Evolutionary conservation across 2,888 invertebrate species (phyloP), one percentile per base, ranked within the genome.

Genomic region (Sarcophaga subvicina): DNA sequence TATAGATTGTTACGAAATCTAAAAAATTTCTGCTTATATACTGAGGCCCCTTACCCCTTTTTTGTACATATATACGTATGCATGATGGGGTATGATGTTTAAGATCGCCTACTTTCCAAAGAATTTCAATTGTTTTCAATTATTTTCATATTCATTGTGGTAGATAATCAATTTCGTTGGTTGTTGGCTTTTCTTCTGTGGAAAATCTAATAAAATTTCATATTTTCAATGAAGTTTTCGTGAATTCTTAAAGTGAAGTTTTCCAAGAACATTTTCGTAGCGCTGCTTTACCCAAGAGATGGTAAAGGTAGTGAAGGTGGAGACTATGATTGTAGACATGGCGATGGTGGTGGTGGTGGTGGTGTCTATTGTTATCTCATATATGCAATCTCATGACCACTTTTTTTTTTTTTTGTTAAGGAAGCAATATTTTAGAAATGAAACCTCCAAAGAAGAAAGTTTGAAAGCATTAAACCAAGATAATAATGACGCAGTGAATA

Each of bases 161-260:
- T 27, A 70, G 45, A 75, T 75, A 80, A 76, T 84, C 80, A 75
- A 75, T 80, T 80, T 37, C 37, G 37, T 37, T 37, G 10, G 20
- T 69, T 47, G 27, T 17, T 17, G 37, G 5, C 22, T 73, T 80
- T 75, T 76, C 59, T 60, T 75, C 54, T 54, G 2, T 22, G 12
- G 73, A 80, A 84, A 75, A 12, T 60, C 10, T 27, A 75, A 70
- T 69, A 67, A 80, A 70, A 76, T 71, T 84, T 80, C 64, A 84
- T 76, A 84, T 84, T 80, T 84, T 66, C 70, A 73, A 20, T 63
- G 76, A 82, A 64, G 64, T 70, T 77, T 77, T 47, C 49, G 12
- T 82, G 22, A 64, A 45, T n/a, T 49, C 2, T 70, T 20, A 25
- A 37, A 60, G 49, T 14, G 54, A 54, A 54, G 76, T 82, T 72